Evolutionary conservation across 2,888 invertebrate genomes (phyloP).

Genomic region (Aproaerema taeniolella): DNA sequence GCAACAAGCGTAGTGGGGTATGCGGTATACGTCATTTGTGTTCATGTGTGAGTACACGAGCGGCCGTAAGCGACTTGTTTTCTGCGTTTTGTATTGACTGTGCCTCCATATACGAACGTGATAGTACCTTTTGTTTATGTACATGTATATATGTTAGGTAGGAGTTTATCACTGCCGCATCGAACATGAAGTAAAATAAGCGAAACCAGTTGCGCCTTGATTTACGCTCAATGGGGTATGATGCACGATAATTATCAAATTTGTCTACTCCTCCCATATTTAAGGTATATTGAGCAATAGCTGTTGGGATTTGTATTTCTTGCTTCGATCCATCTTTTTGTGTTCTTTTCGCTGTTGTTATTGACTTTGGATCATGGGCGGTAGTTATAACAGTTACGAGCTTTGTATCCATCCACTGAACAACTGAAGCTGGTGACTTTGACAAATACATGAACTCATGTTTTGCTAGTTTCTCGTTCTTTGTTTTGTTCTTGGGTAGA

Average conservation of each 20-base stretch:
- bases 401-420: conserved; percentile 18
- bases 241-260: conserved; percentile 27
- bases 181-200: conserved; percentile 25
- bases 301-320: conserved; percentile 25
- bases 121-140: not conserved
- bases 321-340: conserved; percentile 28
- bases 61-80: no score
- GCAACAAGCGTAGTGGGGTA: no score
- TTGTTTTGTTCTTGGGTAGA: no score
- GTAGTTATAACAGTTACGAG: conserved; percentile 17
- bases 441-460: no score
- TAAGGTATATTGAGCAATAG: conserved; percentile 22
- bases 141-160: conserved; percentile 8
- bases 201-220: conserved; percentile 27
- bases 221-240: conserved; percentile 27
- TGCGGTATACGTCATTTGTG: no score
- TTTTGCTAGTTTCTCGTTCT: no score
- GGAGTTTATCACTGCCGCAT: conserved; percentile 24
- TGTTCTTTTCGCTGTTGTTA: conserved; percentile 17
- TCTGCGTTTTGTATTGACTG: no score
- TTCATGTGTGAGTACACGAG: no score
- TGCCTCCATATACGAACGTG: no score
- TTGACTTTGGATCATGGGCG: conserved; percentile 15
- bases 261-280: conserved; percentile 16
- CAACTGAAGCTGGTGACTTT: no score